Evolutionary conservation across 2,797 vertebrate genomes (phyloP).

Genomic region (Acanthis flammea): DNA sequence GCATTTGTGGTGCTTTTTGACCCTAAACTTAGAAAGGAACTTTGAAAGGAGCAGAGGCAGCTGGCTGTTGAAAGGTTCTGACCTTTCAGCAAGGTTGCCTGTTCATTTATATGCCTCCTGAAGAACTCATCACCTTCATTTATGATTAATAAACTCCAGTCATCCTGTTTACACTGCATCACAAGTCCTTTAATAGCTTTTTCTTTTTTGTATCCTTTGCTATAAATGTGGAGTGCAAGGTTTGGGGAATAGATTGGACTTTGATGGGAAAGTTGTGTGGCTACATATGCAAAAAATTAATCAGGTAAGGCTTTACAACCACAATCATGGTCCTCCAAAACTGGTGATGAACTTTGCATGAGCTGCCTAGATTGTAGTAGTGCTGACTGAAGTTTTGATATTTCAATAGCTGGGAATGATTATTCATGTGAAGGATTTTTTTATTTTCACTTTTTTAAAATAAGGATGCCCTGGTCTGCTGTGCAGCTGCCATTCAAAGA

Average conservation of each 20-base stretch:
- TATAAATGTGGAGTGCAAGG: conserved; percentile 2
- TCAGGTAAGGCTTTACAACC: neutral
- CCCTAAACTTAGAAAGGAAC: conserved; percentile 4
- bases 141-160: conserved; percentile 71
- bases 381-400: neutral
- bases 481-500: neutral
- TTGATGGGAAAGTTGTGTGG: conserved; percentile 24
- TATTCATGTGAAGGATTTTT: neutral
- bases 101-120: conserved; percentile 66
- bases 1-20: conserved; percentile 30
- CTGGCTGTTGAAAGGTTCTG: conserved; percentile 62
- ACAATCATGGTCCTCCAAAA: neutral
- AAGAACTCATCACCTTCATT: conserved; percentile 64
- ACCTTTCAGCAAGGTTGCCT: conserved; percentile 69
- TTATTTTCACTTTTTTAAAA: neutral
- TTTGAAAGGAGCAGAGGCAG: conserved; percentile 58
- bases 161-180: conserved; percentile 55
- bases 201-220: conserved; percentile 41
- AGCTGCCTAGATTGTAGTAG: neutral
- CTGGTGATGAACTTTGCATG: neutral
- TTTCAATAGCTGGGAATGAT: neutral
- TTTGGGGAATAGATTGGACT: conserved; percentile 32
- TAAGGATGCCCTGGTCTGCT: neutral
- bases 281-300: conserved; percentile 22
- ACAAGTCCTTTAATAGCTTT: conserved; percentile 68